phyloP scores from a whole-genome alignment of 1,140 invertebrate genomes.

The Brachionus plicatilis region DNA sequence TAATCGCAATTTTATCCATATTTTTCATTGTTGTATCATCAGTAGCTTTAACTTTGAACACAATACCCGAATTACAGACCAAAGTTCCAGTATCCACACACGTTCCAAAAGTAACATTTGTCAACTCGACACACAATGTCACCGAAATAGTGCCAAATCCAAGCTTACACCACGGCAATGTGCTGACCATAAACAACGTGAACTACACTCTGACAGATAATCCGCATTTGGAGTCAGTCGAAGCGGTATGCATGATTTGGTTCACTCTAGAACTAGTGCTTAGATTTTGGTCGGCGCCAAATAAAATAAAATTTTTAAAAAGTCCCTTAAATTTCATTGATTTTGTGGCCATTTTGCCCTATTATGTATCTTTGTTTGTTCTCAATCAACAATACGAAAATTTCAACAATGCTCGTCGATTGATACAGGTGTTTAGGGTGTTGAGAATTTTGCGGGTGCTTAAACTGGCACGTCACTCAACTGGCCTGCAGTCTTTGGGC shows the following conservation, averaged over 20 bases:
- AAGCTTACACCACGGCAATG: background rate
- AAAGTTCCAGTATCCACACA: background rate
- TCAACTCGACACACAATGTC: background rate
- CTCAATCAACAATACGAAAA: conserved; percentile 31
- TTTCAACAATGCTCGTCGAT: conserved; percentile 67
- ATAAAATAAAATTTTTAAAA: conserved; percentile 95
- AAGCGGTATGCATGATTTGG: conserved; percentile 61
- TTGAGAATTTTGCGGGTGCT: conserved; percentile 98
- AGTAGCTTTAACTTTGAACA: conserved; percentile 86
- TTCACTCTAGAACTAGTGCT: conserved; percentile 97
- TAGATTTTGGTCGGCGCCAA: conserved; percentile 94
- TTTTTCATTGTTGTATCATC: conserved; percentile 94
- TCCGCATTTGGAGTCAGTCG: conserved; percentile 55
- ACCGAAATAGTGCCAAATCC: background rate
- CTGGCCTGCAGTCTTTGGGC: conserved; percentile 52
- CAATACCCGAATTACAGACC: conserved; percentile 36
- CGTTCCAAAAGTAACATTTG: background rate
- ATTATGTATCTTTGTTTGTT: conserved; percentile 69
- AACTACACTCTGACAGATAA: background rate
- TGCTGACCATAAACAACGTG: background rate
- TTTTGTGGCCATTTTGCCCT: conserved; percentile 96
- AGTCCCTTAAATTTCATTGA: conserved; percentile 99
- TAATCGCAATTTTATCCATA: conserved; percentile 96
- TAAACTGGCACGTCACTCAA: conserved; percentile 93
- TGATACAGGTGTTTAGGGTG: conserved; percentile 90